Evolutionary conservation across 2,113 vertebrate genomes (phyloP).

Genomic region (Vulpes ferrilata): DNA sequence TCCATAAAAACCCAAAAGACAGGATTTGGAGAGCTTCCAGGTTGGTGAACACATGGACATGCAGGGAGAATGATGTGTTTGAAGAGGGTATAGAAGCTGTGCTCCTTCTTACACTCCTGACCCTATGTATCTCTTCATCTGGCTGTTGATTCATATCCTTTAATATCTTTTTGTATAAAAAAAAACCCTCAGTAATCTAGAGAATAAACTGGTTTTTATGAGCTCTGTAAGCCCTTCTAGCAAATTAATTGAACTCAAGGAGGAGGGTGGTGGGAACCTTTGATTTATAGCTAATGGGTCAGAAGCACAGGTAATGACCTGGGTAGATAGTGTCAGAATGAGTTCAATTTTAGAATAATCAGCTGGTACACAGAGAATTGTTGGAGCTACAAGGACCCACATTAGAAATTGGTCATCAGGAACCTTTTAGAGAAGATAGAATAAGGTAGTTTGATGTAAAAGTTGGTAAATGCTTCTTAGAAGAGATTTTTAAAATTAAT

Average conservation of each 20-base stretch:
- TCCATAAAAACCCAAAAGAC: neutral
- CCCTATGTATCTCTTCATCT: neutral
- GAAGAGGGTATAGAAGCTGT: neutral
- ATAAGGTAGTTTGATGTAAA: slow-evolving; percentile 23
- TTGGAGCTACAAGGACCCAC: neutral
- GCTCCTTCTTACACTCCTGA: neutral
- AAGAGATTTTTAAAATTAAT: slow-evolving; percentile 27
- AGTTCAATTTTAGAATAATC: neutral
- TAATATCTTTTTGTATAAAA: neutral
- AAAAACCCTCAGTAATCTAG: neutral
- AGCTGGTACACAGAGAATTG: neutral
- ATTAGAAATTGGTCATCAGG: slow-evolving; percentile 4
- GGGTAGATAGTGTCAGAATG: neutral
- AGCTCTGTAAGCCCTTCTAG: neutral
- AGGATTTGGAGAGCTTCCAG: neutral
- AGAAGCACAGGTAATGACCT: neutral
- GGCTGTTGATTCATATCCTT: neutral
- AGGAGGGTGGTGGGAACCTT: neutral
- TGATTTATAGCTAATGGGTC: neutral
- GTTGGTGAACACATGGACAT: neutral
- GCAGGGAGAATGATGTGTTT: neutral
- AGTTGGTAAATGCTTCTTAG: slow-evolving; percentile 10
- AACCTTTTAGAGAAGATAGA: neutral
- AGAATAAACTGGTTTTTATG: neutral
- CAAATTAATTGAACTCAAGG: neutral